These are phyloP conservation scores for Euphonia xanthogaster DNA, from an alignment of 2,797 vertebrate species.

Conservation along the genomic window DNA sequence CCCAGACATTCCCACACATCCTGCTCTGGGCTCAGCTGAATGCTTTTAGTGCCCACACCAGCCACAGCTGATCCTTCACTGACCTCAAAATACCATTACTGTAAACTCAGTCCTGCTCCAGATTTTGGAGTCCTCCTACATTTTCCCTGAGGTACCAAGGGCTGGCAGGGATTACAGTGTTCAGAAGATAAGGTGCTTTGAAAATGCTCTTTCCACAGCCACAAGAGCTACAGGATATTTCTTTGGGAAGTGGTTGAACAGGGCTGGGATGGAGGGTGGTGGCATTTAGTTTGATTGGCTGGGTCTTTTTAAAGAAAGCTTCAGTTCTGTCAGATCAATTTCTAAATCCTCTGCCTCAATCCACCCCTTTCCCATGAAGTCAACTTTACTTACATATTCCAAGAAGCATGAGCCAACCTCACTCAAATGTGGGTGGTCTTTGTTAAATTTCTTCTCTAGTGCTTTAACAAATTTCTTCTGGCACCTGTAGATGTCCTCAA, in stretches of 20 bases:
- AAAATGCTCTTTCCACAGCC: neutral
- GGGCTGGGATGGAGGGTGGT: accelerated
- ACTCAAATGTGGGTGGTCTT: constrained; percentile 91
- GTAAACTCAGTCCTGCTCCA: neutral
- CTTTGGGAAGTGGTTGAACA: neutral
- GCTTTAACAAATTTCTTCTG: constrained; percentile 92
- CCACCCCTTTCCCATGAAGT: neutral
- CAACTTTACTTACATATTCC: constrained; percentile 84
- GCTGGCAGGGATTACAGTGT: neutral
- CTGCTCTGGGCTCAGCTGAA: neutral
- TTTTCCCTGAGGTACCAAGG: neutral
- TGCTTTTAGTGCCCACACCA: neutral
- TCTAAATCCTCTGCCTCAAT: neutral
- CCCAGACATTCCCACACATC: accelerated
- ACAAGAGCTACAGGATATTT: neutral
- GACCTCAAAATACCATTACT: neutral
- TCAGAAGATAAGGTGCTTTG: neutral
- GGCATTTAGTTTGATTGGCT: neutral
- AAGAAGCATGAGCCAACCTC: constrained; percentile 95
- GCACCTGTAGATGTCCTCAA: constrained; percentile 94
- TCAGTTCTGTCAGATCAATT: neutral
- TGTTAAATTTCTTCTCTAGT: constrained; percentile 92
- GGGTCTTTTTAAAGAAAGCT: neutral
- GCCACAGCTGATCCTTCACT: neutral
- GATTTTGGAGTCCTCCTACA: neutral